phyloP scores from a whole-genome alignment of 2,797 vertebrate genomes.

The Sarcophilus harrisii region DNA sequence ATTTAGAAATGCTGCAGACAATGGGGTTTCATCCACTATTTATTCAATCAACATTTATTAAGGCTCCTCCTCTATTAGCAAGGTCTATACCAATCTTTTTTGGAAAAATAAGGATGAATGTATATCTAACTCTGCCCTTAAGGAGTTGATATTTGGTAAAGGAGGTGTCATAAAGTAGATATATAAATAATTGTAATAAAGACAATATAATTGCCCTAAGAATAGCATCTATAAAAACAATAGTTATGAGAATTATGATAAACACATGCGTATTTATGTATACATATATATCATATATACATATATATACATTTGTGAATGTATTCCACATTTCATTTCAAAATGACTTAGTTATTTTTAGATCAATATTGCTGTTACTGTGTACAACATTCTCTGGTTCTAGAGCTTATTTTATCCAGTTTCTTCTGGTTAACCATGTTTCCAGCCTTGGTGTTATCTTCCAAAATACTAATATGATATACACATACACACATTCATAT shows the following conservation, averaged over 20 bases:
- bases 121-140: not conserved
- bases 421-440: too few species aligned
- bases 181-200: not conserved
- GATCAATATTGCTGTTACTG: too few species aligned
- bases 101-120: not conserved
- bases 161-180: not conserved
- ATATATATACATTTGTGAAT: not conserved
- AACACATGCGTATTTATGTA: too few species aligned
- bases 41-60: not conserved
- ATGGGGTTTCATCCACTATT: not conserved
- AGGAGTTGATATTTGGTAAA: not conserved
- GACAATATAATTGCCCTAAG: not conserved
- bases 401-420: too few species aligned
- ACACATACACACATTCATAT: not conserved
- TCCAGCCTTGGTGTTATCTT: too few species aligned
- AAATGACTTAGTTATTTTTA: too few species aligned
- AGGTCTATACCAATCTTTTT: not conserved
- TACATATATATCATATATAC: not conserved
- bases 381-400: too few species aligned
- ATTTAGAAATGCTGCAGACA: not conserved
- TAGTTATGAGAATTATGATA: not conserved
- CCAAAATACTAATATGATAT: not conserved
- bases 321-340: not conserved
- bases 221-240: not conserved
- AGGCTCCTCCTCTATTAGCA: not conserved